Conservation (phyloP, 1,140 invertebrate genomes). For the Papilio xuthus region DNA sequence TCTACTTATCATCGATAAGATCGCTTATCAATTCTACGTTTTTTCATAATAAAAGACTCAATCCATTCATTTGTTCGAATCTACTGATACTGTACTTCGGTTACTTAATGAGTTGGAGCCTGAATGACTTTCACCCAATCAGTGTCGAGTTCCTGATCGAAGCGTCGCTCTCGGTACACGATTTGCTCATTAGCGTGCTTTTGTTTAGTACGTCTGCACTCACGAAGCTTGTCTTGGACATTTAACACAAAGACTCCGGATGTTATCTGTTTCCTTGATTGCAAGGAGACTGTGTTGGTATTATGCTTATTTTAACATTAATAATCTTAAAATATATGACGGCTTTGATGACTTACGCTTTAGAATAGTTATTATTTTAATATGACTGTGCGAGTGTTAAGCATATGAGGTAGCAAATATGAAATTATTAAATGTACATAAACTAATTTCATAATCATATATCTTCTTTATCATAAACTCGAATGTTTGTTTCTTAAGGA, state of each 20-base stretch:
- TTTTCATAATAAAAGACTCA: background rate
- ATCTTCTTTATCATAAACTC: no score
- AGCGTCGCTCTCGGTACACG: slow-evolving; percentile 56
- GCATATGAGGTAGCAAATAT: no score
- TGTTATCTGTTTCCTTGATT: background rate
- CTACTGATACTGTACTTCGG: slow-evolving; percentile 41
- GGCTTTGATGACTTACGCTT: background rate
- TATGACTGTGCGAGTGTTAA: no score
- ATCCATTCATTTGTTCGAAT: background rate
- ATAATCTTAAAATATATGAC: background rate
- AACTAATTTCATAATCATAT: no score
- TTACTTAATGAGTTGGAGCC: slow-evolving; percentile 34
- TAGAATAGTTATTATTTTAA: no score
- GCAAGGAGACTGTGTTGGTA: background rate
- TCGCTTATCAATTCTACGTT: background rate
- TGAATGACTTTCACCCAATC: slow-evolving; percentile 71
- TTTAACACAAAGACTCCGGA: slow-evolving; percentile 22
- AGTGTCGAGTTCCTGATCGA: slow-evolving; percentile 56
- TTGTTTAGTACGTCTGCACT: slow-evolving; percentile 56
- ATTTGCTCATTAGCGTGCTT: slow-evolving; percentile 73
- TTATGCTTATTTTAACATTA: background rate
- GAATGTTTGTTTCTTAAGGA: no score
- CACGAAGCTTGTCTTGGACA: slow-evolving; percentile 9
- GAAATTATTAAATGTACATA: no score
- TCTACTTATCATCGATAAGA: background rate